Percentiles rank a stretch among this genome's conserved stretches.
phyloP scores from a whole-genome alignment of 2,113 vertebrate genomes.

The Ariopsis seemanni region DNA sequence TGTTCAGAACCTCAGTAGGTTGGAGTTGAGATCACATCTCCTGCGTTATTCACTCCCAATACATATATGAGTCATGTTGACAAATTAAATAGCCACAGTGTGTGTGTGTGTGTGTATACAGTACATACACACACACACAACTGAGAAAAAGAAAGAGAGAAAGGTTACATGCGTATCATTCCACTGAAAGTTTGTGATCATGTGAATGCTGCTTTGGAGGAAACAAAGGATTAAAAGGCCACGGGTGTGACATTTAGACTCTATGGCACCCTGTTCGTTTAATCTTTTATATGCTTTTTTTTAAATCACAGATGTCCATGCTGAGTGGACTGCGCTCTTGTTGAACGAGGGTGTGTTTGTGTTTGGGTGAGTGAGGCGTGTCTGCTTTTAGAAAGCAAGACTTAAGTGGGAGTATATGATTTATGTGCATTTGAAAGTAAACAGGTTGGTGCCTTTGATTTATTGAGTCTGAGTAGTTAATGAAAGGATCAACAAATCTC shows the following conservation, averaged over 20 bases:
- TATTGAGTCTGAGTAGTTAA: slow-evolving; percentile 27
- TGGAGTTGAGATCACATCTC: neutral
- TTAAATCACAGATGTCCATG: slow-evolving; percentile 10
- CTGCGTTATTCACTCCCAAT: neutral
- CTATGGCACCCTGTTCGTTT: slow-evolving; percentile 31
- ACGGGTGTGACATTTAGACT: slow-evolving; percentile 30
- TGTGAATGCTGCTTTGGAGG: neutral
- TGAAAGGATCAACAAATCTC: slow-evolving; percentile 28
- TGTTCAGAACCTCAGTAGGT: neutral
- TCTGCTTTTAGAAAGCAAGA: slow-evolving; percentile 21
- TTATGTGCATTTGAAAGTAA: slow-evolving; percentile 31
- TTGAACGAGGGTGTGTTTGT: slow-evolving; percentile 40
- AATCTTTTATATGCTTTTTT: slow-evolving; percentile 32
- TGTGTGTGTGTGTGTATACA: neutral
- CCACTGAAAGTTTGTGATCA: slow-evolving; percentile 4
- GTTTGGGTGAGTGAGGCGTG: slow-evolving; percentile 31
- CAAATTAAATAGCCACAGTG: slow-evolving; percentile 21
- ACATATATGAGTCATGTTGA: slow-evolving; percentile 14
- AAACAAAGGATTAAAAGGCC: slow-evolving; percentile 36
- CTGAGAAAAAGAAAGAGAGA: neutral
- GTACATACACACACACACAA: neutral
- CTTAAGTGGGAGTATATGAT: slow-evolving; percentile 32
- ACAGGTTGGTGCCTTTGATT: slow-evolving; percentile 22
- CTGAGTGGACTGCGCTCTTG: neutral
- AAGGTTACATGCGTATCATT: slow-evolving; percentile 11